A percentile compares a stretch with the other conserved stretches of the same genome.
phyloP scores from a whole-genome alignment of 1,140 invertebrate species.

The Zaprionus ghesquierei region DNA sequence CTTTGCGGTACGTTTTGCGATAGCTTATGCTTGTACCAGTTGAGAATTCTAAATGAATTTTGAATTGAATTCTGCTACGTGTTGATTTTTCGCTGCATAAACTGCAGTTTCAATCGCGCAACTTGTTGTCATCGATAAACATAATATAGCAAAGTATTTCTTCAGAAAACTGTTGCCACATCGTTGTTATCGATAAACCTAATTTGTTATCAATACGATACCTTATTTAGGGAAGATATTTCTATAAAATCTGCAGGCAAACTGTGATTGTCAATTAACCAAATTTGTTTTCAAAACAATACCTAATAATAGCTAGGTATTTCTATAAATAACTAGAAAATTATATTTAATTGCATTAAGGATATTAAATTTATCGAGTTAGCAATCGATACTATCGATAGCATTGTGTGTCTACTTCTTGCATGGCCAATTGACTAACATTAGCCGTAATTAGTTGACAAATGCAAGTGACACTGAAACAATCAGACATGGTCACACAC shows the following conservation, averaged over 20 bases:
- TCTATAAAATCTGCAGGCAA: too few relatives aligned
- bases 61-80: neutral
- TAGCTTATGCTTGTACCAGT: neutral
- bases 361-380: neutral
- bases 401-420: neutral
- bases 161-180: too few relatives aligned
- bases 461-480: neutral
- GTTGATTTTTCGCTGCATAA: neutral
- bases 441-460: neutral
- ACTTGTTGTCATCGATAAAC: neutral
- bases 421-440: slow-evolving; percentile 1
- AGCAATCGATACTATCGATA: neutral
- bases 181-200: too few relatives aligned
- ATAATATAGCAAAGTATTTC: neutral
- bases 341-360: too few relatives aligned
- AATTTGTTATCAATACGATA: too few relatives aligned
- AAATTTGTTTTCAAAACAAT: too few relatives aligned
- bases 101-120: neutral
- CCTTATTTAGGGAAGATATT: too few relatives aligned
- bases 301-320: too few relatives aligned
- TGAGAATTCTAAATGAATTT: slow-evolving; percentile 8
- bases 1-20: neutral
- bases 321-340: too few relatives aligned
- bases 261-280: too few relatives aligned
- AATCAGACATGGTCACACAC: neutral